phyloP scores from a whole-genome alignment of 2,888 invertebrate genomes.

The Phalera bucephala region DNA sequence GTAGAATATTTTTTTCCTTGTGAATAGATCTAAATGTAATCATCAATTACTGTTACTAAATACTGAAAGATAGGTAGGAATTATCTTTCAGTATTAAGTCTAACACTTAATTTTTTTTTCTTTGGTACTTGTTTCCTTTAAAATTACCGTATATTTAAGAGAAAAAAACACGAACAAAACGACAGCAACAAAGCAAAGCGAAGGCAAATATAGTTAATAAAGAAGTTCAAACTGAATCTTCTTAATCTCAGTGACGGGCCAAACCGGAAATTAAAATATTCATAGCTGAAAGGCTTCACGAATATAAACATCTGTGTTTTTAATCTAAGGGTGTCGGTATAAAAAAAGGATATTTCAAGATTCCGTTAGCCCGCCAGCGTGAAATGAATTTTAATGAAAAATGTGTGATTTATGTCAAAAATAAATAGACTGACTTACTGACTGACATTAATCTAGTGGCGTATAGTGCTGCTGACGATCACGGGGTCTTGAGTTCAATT shows the following conservation, averaged over 20 bases:
- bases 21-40: no score
- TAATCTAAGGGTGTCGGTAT: slow-evolving; percentile 20
- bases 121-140: no score
- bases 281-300: slow-evolving; percentile 33
- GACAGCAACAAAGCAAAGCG: slow-evolving; percentile 8
- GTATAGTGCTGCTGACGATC: slow-evolving; percentile 6
- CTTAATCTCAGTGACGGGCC: slow-evolving; percentile 31
- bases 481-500: background rate
- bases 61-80: no score
- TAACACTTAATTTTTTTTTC: no score
- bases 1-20: no score
- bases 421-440: background rate
- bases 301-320: slow-evolving; percentile 33
- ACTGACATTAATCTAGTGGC: background rate
- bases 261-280: slow-evolving; percentile 40
- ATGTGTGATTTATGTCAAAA: no score
- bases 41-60: no score
- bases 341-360: slow-evolving; percentile 20
- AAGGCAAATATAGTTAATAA: slow-evolving; percentile 30
- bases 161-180: slow-evolving; percentile 6
- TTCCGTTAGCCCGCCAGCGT: slow-evolving; percentile 5
- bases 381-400: slow-evolving; percentile 7
- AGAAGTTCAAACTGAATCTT: slow-evolving; percentile 25
- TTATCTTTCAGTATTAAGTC: no score
- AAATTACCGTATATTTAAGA: no score